Base-by-base conservation (phyloP, 2,888 invertebrate genomes). In the Matsumyia berberina region DNA sequence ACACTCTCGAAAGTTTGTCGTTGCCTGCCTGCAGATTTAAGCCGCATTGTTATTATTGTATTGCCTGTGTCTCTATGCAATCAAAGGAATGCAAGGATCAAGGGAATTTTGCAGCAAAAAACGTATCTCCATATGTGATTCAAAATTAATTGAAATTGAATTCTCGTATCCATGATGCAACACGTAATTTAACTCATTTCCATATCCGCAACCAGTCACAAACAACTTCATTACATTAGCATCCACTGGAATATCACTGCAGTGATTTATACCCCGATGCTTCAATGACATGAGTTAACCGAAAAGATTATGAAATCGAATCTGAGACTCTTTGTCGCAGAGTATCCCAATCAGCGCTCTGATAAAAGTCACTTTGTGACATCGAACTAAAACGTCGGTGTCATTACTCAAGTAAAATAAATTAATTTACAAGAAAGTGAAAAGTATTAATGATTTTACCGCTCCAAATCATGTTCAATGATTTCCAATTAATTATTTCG, bases 391-490 rank as follows among this genome's bases (percentile, higher is more conserved):
- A 12, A 57, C 19, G 55, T 15, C 73, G 64, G 19, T 51, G 17
- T 35, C 64, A 64, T 46, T 46, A 31, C 42, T 55, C 46, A 58
- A 33, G 19, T 7, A 46, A 33, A 24, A 70, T 33, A 46, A 44
- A 53, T 67, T 39, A 39, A 29, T 53, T 67, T 39, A 51, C 5
- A 29, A 53, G 9, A 39, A 53, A 12, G 29, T 44, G 39, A 29
- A 42, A 19, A 11, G 46, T 44, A 70, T 70, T 35, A 17, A 67
- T 15, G n/a, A 19, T 29, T 12, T 29, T 39, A 53, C 53, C 35
- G 19, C n/a, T 42, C 39, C 53, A 67, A 67, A 39, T 51, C 39
- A 53, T 39, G 53, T 67, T 67, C 53, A 60, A 55, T 55, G 46
- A 39, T 31, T 46, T 76, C 39, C 31, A 58, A 55, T 74, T 64